These are phyloP conservation scores for Lepidonotus clava DNA, from an alignment of 2,888 invertebrate species.

Conservation along the genomic window DNA sequence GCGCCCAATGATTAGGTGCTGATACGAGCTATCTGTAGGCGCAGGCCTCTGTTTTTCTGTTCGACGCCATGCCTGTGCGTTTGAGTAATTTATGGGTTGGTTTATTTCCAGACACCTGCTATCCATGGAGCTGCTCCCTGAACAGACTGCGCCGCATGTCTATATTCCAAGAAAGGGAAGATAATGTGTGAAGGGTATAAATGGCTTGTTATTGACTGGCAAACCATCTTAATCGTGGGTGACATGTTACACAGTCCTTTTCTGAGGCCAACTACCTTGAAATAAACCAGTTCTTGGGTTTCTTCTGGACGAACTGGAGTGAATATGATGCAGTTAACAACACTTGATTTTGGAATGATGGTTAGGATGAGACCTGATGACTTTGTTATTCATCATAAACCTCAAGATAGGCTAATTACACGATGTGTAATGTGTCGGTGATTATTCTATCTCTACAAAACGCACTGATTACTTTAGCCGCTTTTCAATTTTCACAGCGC, in stretches of 20 bases:
- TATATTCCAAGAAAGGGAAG: neutral
- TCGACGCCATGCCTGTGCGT: neutral
- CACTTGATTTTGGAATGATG: constrained; percentile 17
- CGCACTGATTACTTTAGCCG: constrained; percentile 34
- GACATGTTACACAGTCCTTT: neutral
- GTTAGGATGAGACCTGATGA: constrained; percentile 3
- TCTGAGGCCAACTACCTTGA: no score
- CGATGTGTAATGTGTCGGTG: constrained; percentile 23
- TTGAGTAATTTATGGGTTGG: constrained; percentile 14
- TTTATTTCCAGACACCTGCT: constrained; percentile 2
- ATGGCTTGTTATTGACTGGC: neutral
- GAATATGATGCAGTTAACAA: constrained; percentile 21
- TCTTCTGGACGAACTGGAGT: no score
- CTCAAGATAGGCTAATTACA: constrained; percentile 12
- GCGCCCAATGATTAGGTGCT: constrained; percentile 23
- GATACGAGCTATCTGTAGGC: constrained; percentile 33
- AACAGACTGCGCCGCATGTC: neutral
- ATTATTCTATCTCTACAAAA: constrained; percentile 43
- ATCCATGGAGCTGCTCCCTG: neutral
- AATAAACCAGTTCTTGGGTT: neutral
- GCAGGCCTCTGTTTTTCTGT: constrained; percentile 27
- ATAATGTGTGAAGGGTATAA: neutral
- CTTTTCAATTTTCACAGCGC: constrained; percentile 19
- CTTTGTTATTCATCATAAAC: neutral
- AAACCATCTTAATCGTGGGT: neutral